These are phyloP conservation scores for Nomada ferruginata DNA, from an alignment of 2,888 invertebrate genomes.

Conservation along the genomic window DNA sequence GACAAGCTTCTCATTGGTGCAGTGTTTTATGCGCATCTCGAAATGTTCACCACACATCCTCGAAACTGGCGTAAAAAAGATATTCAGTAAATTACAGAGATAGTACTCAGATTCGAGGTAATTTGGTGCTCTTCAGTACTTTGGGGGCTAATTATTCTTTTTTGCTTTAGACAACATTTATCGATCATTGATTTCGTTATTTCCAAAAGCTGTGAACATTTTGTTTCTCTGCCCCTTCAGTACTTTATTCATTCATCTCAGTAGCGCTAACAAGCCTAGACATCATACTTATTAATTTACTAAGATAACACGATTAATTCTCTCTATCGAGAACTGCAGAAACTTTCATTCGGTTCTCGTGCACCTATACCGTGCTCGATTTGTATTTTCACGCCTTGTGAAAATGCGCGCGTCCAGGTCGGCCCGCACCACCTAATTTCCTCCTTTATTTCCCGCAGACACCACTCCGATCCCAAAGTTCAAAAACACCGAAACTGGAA, in stretches of 20 bases:
- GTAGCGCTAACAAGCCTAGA: not conserved
- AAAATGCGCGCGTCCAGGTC: not conserved
- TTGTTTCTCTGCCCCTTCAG: conserved; percentile 4
- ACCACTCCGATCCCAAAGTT: conserved; percentile 77
- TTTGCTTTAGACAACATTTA: too few species aligned
- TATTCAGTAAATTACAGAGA: not conserved
- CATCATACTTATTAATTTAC: too few species aligned
- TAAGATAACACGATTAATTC: not conserved
- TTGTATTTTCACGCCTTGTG: conserved; percentile 7
- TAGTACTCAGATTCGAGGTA: conserved; percentile 56
- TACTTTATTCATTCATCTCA: not conserved
- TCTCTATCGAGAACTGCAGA: not conserved
- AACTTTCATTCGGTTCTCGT: not conserved
- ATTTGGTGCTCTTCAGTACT: conserved; percentile 42
- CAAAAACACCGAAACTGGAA: conserved; percentile 78
- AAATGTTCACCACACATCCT: conserved; percentile 43
- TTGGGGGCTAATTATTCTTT: conserved; percentile 14
- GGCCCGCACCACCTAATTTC: conserved; percentile 49
- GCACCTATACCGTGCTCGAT: not conserved
- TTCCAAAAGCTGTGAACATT: not conserved
- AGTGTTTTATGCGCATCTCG: conserved; percentile 78
- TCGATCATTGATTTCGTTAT: not conserved
- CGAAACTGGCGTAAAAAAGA: conserved; percentile 50
- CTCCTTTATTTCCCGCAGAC: conserved; percentile 74
- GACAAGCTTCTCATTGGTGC: conserved; percentile 69